Evolutionary conservation across 2,888 invertebrate species (phyloP), one percentile per base, ranked within the genome.

Genomic region (Napeogenes sylphis): DNA sequence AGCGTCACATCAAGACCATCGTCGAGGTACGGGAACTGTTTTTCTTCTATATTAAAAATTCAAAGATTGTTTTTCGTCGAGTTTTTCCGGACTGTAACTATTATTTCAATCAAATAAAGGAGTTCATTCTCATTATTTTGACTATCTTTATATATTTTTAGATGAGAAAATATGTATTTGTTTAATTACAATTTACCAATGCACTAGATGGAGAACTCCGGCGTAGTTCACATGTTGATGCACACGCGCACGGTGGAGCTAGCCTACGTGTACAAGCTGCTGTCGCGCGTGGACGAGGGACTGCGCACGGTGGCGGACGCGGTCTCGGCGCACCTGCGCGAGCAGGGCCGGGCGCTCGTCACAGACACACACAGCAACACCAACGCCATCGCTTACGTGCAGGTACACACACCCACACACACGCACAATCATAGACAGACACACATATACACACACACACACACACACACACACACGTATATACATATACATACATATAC

Each of bases 211-310:
- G 99, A 99, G 91, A 99, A 99, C 90, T 98, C 98, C 6, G 99
- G 99, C 70, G 99, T 99, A 68, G 98, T 99, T 60, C 97, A 99
- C 85, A 99, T 99, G 99, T 91, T 99, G 76, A 95, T 97, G 90
- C 98, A 99, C 87, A 97, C 98, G 76, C 98, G 98, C 91, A 98
- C 98, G 46, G 96, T 97, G 77, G 99, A 99, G 91, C 92, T 99
- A 77, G 96, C 96, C 63, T 98, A 99, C 89, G 98, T 99, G 95
- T 99, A 99, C 91, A 98, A 99, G 91, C 91, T 99, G 79, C 95
- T 99, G 87, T 95, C 95, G 70, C 94, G 99, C 68, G 98, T 99
- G 69, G 91, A 92, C 45, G 96, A 97, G 78, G 99, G 99, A 13
- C 92, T 99, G 76, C 96, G 97, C 84, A 98, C 98, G 4, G 98